Percentiles rank a stretch among this genome's conserved stretches.
Evolutionary conservation across 2,113 vertebrate species (phyloP).

Genomic region (Pteropus alecto): DNA sequence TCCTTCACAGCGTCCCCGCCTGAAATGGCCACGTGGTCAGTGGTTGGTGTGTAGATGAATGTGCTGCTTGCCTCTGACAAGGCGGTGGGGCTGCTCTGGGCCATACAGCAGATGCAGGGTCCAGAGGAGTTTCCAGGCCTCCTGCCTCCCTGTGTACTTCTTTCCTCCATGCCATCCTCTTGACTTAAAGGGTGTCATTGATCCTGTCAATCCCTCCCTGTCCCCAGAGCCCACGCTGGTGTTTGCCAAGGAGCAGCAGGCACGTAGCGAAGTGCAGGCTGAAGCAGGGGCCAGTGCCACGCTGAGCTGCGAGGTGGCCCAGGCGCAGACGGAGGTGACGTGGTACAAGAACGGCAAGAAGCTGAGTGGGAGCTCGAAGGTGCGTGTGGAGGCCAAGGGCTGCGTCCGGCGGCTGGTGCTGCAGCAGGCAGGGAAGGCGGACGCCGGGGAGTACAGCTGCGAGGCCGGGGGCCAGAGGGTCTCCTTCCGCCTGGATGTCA

Average conservation of each 20-base stretch:
- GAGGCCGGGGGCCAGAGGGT: conserved; percentile 73
- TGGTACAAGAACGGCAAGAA: conserved; percentile 88
- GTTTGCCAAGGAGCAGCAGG: conserved; percentile 75
- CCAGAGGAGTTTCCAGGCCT: neutral
- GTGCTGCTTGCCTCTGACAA: neutral
- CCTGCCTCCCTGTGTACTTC: accelerated
- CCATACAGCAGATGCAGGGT: neutral
- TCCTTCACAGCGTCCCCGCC: neutral
- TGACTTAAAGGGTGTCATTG: neutral
- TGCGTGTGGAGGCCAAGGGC: conserved; percentile 60
- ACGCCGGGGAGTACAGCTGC: conserved; percentile 69
- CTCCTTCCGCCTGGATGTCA: conserved; percentile 48
- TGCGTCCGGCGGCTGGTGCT: conserved; percentile 59
- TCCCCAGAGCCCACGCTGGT: conserved; percentile 29
- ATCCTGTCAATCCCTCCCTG: neutral
- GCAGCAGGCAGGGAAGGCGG: conserved; percentile 62
- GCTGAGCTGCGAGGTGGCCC: conserved; percentile 88
- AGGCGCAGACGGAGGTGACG: conserved; percentile 81
- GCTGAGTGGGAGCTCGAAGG: conserved; percentile 65
- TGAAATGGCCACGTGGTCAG: accelerated
- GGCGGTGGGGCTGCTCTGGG: too few species aligned
- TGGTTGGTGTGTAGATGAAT: neutral
- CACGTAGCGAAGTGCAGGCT: conserved; percentile 76
- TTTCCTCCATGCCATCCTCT: neutral
- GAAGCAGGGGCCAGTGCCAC: conserved; percentile 79